Base-by-base conservation (phyloP, 2,888 invertebrate genomes). In the Acrobasis repandana region DNA sequence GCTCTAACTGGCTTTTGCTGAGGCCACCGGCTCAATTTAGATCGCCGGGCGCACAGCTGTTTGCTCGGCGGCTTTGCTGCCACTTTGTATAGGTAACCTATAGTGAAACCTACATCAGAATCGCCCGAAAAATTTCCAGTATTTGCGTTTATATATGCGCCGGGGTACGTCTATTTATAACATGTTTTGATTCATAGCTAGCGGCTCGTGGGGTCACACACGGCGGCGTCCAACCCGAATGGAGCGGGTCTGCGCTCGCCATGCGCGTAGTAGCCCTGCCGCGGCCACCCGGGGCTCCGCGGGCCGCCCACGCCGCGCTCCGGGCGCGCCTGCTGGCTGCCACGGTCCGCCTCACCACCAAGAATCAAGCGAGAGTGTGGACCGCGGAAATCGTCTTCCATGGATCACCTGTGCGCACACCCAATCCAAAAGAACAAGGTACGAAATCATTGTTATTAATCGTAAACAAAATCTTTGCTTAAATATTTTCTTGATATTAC, bases 221-320 rank as follows among this genome's bases (percentile, higher is more conserved):
- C 88, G 97, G 98, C 85, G 98, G 98, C 0, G 93, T 98, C 59
- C 97, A 97, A 83, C 96, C 98, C 0, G 98, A 98, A 87, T 97
- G 97, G 62, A 96, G 97, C 80, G 98, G 98, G 0, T 96, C 97
- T 0, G 97, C 97, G 28, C 91, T 97, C 62, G 96, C 96, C 52
- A 91, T 97, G 75, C 96, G 96, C 80, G 91, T 97, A 56, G 94
- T 97, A 61, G 93, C 96, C 60, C 90, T 97, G 68, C 97, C 97
- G 4, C 93, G 94, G 49, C 95, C 96, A 0, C 90, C 92, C 0
- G 93, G 93, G 14, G 76, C 90, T 63, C 68, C 82, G 64, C 68
- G 69, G 20, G 66, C 88, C 56, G 95, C 96, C 4, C 95, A 96
- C 93, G 92, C 93, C 56, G 95, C 96, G 14, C 90, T 98, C 47